Base-by-base conservation (phyloP, 2,113 vertebrate genomes). In the Melanerpes formicivorus region DNA sequence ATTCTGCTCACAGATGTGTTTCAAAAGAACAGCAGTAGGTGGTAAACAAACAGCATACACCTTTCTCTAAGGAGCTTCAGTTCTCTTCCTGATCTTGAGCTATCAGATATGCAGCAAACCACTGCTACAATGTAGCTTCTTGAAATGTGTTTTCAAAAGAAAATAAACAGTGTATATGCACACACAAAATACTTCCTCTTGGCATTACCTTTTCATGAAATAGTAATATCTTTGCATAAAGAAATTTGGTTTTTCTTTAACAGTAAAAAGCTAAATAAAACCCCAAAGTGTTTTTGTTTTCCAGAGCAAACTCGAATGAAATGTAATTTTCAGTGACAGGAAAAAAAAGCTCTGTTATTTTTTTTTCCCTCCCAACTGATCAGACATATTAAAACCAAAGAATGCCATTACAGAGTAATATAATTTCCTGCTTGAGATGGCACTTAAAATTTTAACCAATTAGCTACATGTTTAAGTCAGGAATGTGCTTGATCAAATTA, bases 31-130 rank as follows among this genome's bases (percentile, higher is more conserved):
- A 92, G 79, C 84, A 67, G 82, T 74, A 85, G 69, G 82, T 72
- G 72, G 78, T 93, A 94, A 95, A 93, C 84, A 95, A 95, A 87
- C 32, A 87, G 22, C 22, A 50, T 30, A 58, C 18, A 89, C 69
- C 79, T 87, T 90, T 67, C 92, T 90, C 84, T 54, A 42, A 87
- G 82, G 79, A 87, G n/a, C 19, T 79, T 88, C 65, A 50, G 54
- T 32, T 42, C 12, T 67, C 22, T 60, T 80, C 64, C 54, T 55
- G 27, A 89, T 91, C 64, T 71, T 37, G 6, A 91, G 44, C 60
- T 64, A 80, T 52, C 58, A 67, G 64, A 69, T 67, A 87, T 18
- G n/a, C 54, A 90, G 44, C 44, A 69, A 82, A 21, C 50, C 76
- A 54, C 32, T n/a, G 42, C 21, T 52, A n/a, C 29, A 59, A 19